Base-by-base conservation (phyloP, 2,797 vertebrate species). In the Ptychadena robeensis region DNA sequence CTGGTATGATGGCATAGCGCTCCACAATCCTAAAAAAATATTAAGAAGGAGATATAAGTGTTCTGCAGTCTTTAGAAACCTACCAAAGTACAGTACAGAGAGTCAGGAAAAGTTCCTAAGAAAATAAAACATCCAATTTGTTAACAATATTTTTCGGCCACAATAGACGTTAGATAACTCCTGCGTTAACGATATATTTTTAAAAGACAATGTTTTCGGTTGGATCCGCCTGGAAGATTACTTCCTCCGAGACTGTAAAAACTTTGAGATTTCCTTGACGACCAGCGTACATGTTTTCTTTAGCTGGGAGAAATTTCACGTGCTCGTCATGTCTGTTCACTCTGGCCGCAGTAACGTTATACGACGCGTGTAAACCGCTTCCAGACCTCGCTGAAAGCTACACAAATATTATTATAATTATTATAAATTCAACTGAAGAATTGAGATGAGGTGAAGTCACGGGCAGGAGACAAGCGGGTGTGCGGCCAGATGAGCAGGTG, bases 401-500 rank as follows among this genome's bases (percentile, higher is more conserved):
- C 14, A 27, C 11, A 67, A 78, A 78, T 78, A 78, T 68, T 78
- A 35, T 67, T 68, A 27, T 10, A 53, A 53, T 77, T 40, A 66
- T 77, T 63, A 27, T 37, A 57, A 78, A 44, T 28, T 66, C 75
- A 67, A 67, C 30, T 1, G 61, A 78, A 78, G 65, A 67, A 78
- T 53, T 67, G 34, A 32, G 22, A 11, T 8, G 40, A 28, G 64
- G 75, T 78, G 75, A 57, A 53, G 31, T 68, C 30, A 9, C 31
- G 37, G 64, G 9, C 59, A 61, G 75, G 30, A 68, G 66, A 67
- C n/a, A 67, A 53, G 44, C 44, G 44, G 18, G 15, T 78, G 53
- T 67, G 44, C 37, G 31, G 44, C 18, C 18, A 53, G 44, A n/a
- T n/a, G 57, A 75, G 35, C 2, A 31, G 38, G 37, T 44, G 27